phyloP scores from a whole-genome alignment of 2,888 invertebrate genomes.

The Gortyna flavago region DNA sequence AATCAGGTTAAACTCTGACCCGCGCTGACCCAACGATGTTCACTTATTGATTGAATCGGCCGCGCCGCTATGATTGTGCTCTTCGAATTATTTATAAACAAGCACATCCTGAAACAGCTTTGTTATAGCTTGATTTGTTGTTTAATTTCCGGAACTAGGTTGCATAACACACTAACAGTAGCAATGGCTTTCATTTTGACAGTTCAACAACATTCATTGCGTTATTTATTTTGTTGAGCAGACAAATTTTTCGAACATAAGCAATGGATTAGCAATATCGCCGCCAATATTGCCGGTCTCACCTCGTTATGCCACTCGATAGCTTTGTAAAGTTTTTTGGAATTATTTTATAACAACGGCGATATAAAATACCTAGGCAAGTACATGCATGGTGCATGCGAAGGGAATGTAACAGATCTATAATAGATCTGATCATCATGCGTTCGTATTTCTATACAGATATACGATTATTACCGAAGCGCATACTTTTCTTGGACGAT shows the following conservation, averaged over 20 bases:
- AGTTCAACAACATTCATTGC: background rate
- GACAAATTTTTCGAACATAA: background rate
- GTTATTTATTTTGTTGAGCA: background rate
- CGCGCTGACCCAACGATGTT: slow-evolving; percentile 59
- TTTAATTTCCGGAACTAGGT: background rate
- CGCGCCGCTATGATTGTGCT: slow-evolving; percentile 57
- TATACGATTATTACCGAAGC: background rate
- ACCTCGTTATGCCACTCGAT: no score
- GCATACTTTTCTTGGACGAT: background rate
- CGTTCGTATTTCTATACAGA: background rate
- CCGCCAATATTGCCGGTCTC: no score
- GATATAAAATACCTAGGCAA: slow-evolving; percentile 3
- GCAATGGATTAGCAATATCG: background rate
- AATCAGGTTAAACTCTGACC: slow-evolving; percentile 73
- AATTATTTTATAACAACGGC: background rate
- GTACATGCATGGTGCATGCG: background rate
- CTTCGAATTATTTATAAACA: slow-evolving; percentile 56
- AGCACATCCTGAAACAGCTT: slow-evolving; percentile 34
- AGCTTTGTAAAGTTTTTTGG: no score
- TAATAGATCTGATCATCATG: background rate
- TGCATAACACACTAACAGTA: background rate
- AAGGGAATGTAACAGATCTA: background rate
- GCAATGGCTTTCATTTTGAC: background rate
- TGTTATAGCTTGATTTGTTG: slow-evolving; percentile 11
- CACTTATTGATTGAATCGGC: slow-evolving; percentile 66